A percentile compares a stretch with the other conserved stretches of the same genome.
Evolutionary conservation across 2,797 vertebrate species (phyloP).

Genomic region (Pangasius macronema): DNA sequence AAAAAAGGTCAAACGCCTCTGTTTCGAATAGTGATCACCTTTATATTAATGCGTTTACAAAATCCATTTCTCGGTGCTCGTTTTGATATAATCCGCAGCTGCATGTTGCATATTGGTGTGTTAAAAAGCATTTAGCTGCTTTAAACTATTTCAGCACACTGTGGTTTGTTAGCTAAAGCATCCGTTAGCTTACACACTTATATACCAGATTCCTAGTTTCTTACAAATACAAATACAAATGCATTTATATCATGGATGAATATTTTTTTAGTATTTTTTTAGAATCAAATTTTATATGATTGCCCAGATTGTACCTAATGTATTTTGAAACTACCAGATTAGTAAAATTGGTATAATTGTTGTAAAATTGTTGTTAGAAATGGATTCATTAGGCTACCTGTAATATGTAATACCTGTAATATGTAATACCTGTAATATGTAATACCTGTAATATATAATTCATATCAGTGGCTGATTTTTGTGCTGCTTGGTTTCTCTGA

Average conservation of each 20-base stretch:
- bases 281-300: not conserved
- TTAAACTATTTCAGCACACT: not conserved
- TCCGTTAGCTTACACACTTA: not conserved
- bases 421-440: not conserved
- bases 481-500: not conserved
- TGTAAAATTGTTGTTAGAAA: not conserved
- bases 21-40: not conserved
- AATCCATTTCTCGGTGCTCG: not conserved
- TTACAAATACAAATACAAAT: not conserved
- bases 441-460: not conserved
- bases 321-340: not conserved
- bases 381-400: not conserved
- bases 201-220: not conserved
- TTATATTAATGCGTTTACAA: not conserved
- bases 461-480: not conserved
- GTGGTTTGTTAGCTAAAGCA: not conserved
- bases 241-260: not conserved
- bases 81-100: not conserved
- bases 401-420: not conserved
- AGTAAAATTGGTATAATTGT: not conserved
- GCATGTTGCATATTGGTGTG: not conserved
- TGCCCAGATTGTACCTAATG: not conserved
- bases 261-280: not conserved
- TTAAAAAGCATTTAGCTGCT: not conserved
- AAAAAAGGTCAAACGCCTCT: not conserved